Evolutionary conservation across 2,797 vertebrate species (phyloP).

Genomic region (Coccyzus lansbergi): DNA sequence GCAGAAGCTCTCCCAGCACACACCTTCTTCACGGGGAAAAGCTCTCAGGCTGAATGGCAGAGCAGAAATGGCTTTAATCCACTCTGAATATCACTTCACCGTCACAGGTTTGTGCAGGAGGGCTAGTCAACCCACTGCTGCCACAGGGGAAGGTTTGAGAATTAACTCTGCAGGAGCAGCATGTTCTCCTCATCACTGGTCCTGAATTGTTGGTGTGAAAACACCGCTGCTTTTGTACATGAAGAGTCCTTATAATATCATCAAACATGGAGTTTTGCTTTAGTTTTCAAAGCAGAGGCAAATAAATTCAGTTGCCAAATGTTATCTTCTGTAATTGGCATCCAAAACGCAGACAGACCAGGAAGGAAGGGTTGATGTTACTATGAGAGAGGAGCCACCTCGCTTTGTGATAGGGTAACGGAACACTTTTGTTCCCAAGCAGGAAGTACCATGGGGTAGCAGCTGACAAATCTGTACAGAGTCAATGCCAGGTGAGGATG

Average conservation of each 20-base stretch:
- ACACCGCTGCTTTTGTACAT: neutral
- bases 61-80: neutral
- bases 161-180: neutral
- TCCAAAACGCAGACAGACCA: neutral
- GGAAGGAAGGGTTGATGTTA: neutral
- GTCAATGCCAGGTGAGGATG: fast-evolving
- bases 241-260: neutral
- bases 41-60: neutral
- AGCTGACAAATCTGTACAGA: neutral
- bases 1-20: neutral
- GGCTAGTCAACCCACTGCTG: neutral
- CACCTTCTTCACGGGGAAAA: neutral
- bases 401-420: fast-evolving
- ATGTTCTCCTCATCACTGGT: neutral
- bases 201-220: neutral
- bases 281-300: neutral
- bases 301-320: neutral
- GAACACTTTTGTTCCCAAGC: neutral
- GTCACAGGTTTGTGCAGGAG: neutral
- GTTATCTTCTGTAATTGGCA: fast-evolving
- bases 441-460: neutral
- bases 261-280: neutral
- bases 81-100: fast-evolving
- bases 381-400: neutral
- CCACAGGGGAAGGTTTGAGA: neutral